Evolutionary conservation across 2,113 vertebrate species (phyloP).

Genomic region (Mus spicilegus): DNA sequence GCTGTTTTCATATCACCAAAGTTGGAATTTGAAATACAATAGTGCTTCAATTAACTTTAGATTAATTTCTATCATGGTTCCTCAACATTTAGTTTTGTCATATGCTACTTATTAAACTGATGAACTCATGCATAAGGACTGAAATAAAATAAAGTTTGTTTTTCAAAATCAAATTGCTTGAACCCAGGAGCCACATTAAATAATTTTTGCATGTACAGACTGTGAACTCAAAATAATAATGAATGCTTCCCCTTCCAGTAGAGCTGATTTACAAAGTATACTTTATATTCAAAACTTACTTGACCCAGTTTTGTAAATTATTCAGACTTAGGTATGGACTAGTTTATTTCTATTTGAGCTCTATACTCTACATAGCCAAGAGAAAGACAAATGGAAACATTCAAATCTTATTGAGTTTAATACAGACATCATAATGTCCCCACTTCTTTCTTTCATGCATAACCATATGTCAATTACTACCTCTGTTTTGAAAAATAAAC

Average conservation of each 20-base stretch:
- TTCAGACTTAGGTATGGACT: not conserved
- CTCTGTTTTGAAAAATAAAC: not conserved
- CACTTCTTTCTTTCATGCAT: not conserved
- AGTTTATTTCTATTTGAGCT: not conserved
- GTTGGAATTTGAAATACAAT: not conserved
- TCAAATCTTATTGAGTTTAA: not conserved
- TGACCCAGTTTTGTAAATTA: not conserved
- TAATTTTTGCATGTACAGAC: constrained; percentile 28
- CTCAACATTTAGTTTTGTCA: constrained; percentile 30
- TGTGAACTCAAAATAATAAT: not conserved
- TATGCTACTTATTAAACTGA: not conserved
- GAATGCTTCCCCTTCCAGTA: not conserved
- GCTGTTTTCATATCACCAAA: not conserved
- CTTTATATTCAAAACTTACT: constrained; percentile 14
- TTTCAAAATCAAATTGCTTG: not conserved
- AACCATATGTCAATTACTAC: not conserved
- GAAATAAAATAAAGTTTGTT: not conserved
- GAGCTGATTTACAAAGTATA: not conserved
- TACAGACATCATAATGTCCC: not conserved
- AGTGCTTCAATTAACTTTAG: not conserved
- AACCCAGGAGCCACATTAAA: not conserved
- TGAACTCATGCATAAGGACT: not conserved
- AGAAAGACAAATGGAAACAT: not conserved
- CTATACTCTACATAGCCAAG: not conserved
- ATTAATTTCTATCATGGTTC: not conserved